Evolutionary conservation across 1,140 invertebrate species (phyloP).

Genomic region (Phymastichus coffea): DNA sequence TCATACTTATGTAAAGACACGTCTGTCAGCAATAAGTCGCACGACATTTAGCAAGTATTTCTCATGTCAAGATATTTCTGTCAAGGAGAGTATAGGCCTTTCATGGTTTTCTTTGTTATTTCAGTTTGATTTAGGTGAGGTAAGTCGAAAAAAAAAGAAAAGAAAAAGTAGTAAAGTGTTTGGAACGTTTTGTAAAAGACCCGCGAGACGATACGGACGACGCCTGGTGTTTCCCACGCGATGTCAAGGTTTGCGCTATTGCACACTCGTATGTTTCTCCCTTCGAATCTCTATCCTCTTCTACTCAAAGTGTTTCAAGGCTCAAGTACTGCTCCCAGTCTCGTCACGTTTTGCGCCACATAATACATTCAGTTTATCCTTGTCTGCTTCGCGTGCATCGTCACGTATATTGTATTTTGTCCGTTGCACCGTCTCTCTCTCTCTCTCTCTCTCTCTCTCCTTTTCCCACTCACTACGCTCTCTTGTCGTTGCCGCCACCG

Average conservation of each 20-base stretch:
- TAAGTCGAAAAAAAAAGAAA: too few species aligned
- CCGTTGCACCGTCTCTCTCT: background rate
- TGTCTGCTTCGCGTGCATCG: background rate
- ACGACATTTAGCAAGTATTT: too few species aligned
- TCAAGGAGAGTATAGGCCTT: too few species aligned
- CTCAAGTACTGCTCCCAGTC: background rate
- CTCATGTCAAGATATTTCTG: too few species aligned
- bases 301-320: conserved; percentile 16
- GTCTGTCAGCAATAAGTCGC: too few species aligned
- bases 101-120: too few species aligned
- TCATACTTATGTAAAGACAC: too few species aligned
- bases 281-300: background rate
- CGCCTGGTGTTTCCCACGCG: conserved; percentile 18
- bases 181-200: too few species aligned
- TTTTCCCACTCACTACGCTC: too few species aligned
- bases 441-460: background rate
- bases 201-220: conserved; percentile 9
- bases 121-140: too few species aligned
- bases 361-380: conserved; percentile 10
- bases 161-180: background rate
- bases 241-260: conserved; percentile 25
- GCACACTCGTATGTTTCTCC: too few species aligned
- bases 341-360: conserved; percentile 6
- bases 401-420: conserved; percentile 2
- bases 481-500: background rate